Evolutionary conservation across 2,113 vertebrate species (phyloP).

Genomic region (Ceuthmochares aereus): DNA sequence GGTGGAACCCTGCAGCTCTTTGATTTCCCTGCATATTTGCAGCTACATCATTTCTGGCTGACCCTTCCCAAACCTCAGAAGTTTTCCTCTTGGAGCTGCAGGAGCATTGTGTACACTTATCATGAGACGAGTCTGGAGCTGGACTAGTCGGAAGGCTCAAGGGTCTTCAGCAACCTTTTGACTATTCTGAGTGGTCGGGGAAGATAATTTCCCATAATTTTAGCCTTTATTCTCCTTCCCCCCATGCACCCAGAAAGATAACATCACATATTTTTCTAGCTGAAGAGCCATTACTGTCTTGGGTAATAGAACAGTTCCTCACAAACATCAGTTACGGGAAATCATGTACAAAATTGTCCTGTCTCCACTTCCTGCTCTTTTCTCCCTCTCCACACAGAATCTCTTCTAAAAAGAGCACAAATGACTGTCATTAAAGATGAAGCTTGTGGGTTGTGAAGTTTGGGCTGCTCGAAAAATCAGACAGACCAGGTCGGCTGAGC

Average conservation of each 20-base stretch:
- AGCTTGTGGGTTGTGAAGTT: background rate
- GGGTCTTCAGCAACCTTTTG: background rate
- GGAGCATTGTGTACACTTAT: background rate
- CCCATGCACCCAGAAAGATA: background rate
- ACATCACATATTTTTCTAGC: background rate
- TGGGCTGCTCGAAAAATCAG: background rate
- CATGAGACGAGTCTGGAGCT: background rate
- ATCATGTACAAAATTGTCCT: background rate
- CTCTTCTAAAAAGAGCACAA: background rate
- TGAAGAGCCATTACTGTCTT: background rate
- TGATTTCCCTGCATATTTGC: background rate
- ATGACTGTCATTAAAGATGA: background rate
- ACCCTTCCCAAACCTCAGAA: conserved; percentile 10
- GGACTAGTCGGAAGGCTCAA: background rate
- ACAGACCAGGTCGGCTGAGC: background rate
- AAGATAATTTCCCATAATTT: background rate
- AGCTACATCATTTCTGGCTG: conserved; percentile 47
- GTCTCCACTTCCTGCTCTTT: background rate
- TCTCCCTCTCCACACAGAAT: background rate
- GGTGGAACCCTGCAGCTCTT: conserved; percentile 31
- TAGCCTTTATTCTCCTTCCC: background rate
- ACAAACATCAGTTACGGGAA: background rate
- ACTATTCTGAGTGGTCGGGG: background rate
- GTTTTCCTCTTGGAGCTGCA: conserved; percentile 20
- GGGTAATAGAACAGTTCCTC: background rate